These are phyloP conservation scores for Varroa destructor DNA, from an alignment of 1,140 invertebrate genomes.

Conservation along the genomic window DNA sequence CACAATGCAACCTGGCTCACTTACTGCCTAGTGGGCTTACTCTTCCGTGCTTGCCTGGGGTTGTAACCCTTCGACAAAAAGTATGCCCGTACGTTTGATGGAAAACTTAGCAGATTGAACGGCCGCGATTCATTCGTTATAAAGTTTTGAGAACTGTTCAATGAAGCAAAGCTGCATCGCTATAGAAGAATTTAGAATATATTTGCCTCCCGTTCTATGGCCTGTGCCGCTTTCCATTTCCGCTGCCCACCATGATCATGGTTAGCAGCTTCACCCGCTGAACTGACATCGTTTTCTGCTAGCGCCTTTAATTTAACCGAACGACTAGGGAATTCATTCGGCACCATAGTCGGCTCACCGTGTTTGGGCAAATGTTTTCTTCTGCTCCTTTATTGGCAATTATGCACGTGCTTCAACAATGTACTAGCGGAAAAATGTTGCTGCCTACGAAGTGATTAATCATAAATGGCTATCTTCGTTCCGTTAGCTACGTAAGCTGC, in stretches of 20 bases:
- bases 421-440: no score
- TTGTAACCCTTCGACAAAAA: background rate
- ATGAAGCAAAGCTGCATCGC: background rate
- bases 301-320: background rate
- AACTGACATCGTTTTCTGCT: background rate
- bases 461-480: no score
- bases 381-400: no score
- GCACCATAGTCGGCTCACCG: no score
- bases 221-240: background rate
- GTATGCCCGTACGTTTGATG: background rate
- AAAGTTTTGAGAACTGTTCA: constrained; percentile 13
- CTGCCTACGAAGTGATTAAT: no score
- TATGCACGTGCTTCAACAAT: no score
- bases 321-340: background rate
- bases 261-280: background rate
- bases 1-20: background rate
- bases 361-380: no score
- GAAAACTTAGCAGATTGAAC: background rate
- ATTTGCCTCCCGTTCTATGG: background rate
- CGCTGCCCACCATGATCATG: background rate
- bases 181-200: background rate
- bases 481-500: no score
- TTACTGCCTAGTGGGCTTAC: background rate
- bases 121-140: constrained; percentile 13
- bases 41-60: background rate